These are phyloP conservation scores for Girardinichthys multiradiatus DNA, from an alignment of 2,113 vertebrate genomes.

Conservation along the genomic window DNA sequence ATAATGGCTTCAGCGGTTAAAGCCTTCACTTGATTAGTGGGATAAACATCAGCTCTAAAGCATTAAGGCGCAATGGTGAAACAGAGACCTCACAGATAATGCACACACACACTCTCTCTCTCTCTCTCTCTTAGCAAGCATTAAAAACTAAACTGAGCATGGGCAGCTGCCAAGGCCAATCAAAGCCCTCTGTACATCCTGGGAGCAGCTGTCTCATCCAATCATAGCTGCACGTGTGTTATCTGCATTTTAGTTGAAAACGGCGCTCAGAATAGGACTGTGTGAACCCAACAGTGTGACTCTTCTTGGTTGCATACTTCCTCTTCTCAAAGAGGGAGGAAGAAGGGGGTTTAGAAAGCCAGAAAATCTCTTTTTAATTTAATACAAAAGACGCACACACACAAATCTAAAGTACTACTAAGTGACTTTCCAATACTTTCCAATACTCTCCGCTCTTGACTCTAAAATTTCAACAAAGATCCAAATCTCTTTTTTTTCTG, in stretches of 20 bases:
- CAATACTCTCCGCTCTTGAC: not conserved
- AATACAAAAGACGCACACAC: not conserved
- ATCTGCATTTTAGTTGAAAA: slow-evolving; percentile 72
- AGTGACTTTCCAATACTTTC: not conserved
- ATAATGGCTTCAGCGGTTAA: slow-evolving; percentile 46
- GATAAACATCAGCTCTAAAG: slow-evolving; percentile 77
- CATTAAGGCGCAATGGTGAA: slow-evolving; percentile 68
- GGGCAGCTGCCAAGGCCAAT: slow-evolving; percentile 80
- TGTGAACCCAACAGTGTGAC: slow-evolving; percentile 42
- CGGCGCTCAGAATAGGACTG: slow-evolving; percentile 54
- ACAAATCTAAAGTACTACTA: not conserved
- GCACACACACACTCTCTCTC: slow-evolving; percentile 53
- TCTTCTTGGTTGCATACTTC: slow-evolving; percentile 37
- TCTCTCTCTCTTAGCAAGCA: slow-evolving; percentile 69
- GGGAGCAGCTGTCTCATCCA: slow-evolving; percentile 75
- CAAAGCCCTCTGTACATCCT: slow-evolving; percentile 75
- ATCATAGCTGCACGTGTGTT: slow-evolving; percentile 74
- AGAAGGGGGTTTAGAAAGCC: slow-evolving; percentile 42
- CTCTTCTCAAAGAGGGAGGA: slow-evolving; percentile 12
- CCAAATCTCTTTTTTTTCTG: slow-evolving; percentile 1
- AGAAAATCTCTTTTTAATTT: slow-evolving; percentile 10
- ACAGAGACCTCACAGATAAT: slow-evolving; percentile 74
- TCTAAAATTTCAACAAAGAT: slow-evolving; percentile 16
- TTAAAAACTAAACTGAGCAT: slow-evolving; percentile 67
- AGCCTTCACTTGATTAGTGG: slow-evolving; percentile 72